Percentiles rank a stretch among this genome's conserved stretches.
These are phyloP conservation scores for Lepisosteus osseus DNA, from an alignment of 2,113 vertebrate genomes.

Conservation along the genomic window DNA sequence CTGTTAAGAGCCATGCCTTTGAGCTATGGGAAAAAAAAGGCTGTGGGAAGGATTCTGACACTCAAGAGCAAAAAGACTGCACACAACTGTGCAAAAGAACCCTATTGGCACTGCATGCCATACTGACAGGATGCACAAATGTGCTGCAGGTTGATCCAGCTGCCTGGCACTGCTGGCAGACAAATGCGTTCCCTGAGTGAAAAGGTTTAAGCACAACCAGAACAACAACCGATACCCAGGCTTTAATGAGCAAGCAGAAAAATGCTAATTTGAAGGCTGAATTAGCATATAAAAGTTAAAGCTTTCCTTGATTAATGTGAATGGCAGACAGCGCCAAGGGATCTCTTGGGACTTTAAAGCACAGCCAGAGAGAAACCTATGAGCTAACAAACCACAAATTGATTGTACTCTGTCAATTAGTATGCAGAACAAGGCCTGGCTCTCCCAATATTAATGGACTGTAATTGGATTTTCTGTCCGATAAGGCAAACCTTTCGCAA, in stretches of 20 bases:
- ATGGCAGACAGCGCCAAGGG: not conserved
- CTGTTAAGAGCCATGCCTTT: not conserved
- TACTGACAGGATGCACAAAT: too few relatives aligned
- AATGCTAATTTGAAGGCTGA: conserved; percentile 12
- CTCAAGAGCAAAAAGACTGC: too few relatives aligned
- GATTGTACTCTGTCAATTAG: conserved; percentile 24
- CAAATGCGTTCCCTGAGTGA: not conserved
- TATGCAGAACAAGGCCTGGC: conserved; percentile 16
- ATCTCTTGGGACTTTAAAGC: conserved; percentile 15
- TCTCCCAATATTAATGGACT: conserved; percentile 21
- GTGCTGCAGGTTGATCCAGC: too few relatives aligned
- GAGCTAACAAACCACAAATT: conserved; percentile 18
- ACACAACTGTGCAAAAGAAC: too few relatives aligned
- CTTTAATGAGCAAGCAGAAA: not conserved
- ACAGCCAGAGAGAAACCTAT: conserved; percentile 7
- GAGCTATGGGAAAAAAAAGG: too few relatives aligned
- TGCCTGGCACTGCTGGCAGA: too few relatives aligned
- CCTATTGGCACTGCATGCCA: too few relatives aligned
- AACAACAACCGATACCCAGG: not conserved
- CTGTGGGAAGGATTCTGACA: too few relatives aligned
- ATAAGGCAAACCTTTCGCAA: conserved; percentile 27
- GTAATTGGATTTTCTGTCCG: conserved; percentile 34
- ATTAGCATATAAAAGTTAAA: conserved; percentile 29
- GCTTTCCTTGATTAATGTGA: conserved; percentile 19
- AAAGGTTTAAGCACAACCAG: not conserved